Percentiles rank a stretch among this genome's conserved stretches.
These are phyloP conservation scores for Equus quagga DNA, from an alignment of 2,113 vertebrate species.

Conservation along the genomic window DNA sequence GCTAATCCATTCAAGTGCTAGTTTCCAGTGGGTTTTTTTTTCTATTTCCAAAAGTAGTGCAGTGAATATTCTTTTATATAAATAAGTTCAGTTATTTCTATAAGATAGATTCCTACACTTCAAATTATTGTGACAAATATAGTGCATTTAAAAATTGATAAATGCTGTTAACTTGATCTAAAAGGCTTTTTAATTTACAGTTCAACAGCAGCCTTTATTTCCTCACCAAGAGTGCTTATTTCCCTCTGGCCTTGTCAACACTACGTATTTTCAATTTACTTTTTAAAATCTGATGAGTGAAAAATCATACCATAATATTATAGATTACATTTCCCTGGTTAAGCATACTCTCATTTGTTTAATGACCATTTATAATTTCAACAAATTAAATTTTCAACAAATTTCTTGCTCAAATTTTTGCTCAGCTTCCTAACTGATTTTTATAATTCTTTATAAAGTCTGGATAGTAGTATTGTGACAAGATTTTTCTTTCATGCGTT, in stretches of 20 bases:
- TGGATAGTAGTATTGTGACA: background rate
- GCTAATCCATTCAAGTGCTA: background rate
- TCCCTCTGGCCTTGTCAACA: background rate
- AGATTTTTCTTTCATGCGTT: background rate
- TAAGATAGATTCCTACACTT: background rate
- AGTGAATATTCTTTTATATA: background rate
- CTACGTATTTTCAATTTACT: background rate
- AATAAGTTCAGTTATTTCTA: conserved; percentile 19
- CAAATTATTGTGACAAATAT: background rate
- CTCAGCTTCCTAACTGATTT: conserved; percentile 39
- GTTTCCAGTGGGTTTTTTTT: background rate
- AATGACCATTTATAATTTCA: background rate
- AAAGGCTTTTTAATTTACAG: background rate
- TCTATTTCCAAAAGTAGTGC: background rate
- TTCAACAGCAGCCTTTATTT: background rate
- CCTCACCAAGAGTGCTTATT: background rate
- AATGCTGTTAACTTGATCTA: background rate
- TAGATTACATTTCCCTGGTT: background rate
- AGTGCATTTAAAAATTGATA: background rate
- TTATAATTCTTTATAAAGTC: background rate
- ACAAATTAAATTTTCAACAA: conserved; percentile 15
- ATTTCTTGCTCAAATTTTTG: conserved; percentile 4
- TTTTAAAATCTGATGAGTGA: background rate
- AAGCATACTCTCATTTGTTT: background rate
- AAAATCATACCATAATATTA: background rate